Percentiles rank a stretch among this genome's conserved stretches.
phyloP scores from a whole-genome alignment of 1,140 invertebrate genomes.

The Maconellicoccus hirsutus region DNA sequence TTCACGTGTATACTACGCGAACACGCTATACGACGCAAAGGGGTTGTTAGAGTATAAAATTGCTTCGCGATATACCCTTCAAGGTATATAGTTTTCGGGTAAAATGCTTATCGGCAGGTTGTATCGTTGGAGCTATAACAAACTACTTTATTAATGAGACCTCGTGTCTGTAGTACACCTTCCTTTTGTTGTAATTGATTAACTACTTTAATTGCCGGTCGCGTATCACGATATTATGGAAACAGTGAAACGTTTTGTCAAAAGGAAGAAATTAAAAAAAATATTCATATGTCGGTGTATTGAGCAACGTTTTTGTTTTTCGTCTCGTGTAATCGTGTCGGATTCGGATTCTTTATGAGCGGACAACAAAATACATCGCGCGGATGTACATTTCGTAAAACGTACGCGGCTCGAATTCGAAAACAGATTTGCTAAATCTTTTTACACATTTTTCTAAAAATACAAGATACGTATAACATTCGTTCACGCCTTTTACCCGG shows the following conservation, averaged over 20 bases:
- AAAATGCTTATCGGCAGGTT: neutral
- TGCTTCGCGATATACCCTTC: neutral
- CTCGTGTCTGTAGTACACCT: conserved; percentile 6
- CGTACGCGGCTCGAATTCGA: neutral
- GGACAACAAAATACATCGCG: neutral
- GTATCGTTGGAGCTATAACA: neutral
- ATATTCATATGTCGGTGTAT: no score
- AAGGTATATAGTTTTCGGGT: neutral
- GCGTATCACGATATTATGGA: neutral
- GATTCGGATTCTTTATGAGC: no score
- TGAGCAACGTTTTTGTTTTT: no score
- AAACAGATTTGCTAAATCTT: neutral
- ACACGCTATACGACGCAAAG: neutral
- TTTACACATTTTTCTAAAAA: no score
- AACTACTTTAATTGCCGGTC: neutral
- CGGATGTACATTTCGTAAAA: neutral
- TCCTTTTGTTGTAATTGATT: neutral
- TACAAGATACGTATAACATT: neutral
- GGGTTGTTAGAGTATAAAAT: neutral
- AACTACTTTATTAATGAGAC: conserved; percentile 9
- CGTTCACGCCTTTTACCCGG: neutral
- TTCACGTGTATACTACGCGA: neutral
- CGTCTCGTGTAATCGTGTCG: no score
- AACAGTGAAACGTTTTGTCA: neutral
- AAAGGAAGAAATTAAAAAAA: conserved; percentile 1